Evolutionary conservation across 2,888 invertebrate genomes (phyloP).

Genomic region (Scaptomyza reducta): DNA sequence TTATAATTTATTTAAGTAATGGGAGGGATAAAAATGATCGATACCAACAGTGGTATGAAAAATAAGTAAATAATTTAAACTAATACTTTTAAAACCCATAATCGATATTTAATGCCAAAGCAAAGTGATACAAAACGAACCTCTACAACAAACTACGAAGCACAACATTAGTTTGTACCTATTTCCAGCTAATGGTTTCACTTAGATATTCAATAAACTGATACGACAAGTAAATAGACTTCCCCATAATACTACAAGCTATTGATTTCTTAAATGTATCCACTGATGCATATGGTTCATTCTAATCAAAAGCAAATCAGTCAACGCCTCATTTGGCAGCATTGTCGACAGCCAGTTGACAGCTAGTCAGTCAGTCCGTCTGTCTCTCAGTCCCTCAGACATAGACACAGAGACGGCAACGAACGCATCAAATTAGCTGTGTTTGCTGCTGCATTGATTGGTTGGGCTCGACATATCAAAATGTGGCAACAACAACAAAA

Average conservation of each 20-base stretch:
- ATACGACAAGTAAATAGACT: neutral
- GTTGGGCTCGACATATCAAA: conserved; percentile 39
- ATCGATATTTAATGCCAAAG: too few species aligned
- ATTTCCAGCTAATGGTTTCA: neutral
- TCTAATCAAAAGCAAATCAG: conserved; percentile 61
- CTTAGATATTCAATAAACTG: neutral
- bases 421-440: conserved; percentile 53
- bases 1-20: too few species aligned
- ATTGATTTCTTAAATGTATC: neutral
- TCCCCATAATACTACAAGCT: neutral
- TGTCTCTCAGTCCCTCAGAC: neutral
- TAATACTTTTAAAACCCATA: too few species aligned
- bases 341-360: conserved; percentile 33
- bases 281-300: neutral
- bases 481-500: conserved; percentile 13
- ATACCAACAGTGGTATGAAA: too few species aligned
- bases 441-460: conserved; percentile 50
- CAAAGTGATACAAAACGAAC: too few species aligned
- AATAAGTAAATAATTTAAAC: too few species aligned
- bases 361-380: neutral
- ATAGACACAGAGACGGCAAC: conserved; percentile 1
- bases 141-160: too few species aligned
- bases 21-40: too few species aligned
- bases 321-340: conserved; percentile 42
- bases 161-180: too few species aligned